These are phyloP conservation scores for Clostera curtula DNA, from an alignment of 2,888 invertebrate species.

Conservation along the genomic window DNA sequence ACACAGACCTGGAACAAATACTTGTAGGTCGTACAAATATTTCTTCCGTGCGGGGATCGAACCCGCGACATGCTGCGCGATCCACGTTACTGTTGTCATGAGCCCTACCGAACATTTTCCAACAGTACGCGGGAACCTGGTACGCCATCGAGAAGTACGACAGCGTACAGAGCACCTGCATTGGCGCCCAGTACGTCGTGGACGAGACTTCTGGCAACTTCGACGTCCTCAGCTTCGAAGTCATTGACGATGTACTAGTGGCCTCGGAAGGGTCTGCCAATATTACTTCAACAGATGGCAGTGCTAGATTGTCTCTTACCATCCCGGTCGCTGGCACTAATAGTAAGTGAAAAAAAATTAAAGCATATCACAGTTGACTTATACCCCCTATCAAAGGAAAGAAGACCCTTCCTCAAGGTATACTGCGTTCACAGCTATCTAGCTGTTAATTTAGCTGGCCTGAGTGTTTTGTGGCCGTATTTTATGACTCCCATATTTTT, in stretches of 20 bases:
- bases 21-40: no score
- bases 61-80: no score
- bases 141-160: constrained; percentile 54
- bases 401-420: no score
- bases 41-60: no score
- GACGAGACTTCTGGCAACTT: constrained; percentile 30
- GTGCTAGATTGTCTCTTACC: constrained; percentile 37
- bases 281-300: constrained; percentile 31
- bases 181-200: constrained; percentile 39
- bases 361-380: no score
- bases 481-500: no score
- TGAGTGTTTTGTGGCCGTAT: no score
- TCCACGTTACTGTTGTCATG: no score
- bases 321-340: constrained; percentile 32
- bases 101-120: constrained; percentile 3
- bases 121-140: constrained; percentile 58
- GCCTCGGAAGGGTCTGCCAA: constrained; percentile 42
- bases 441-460: no score
- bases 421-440: no score
- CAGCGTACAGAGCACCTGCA: constrained; percentile 37
- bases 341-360: constrained; percentile 27
- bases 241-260: constrained; percentile 34
- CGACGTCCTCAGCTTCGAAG: constrained; percentile 50
- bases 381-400: no score
- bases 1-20: neutral